Percentiles rank a stretch among this genome's conserved stretches.
Evolutionary conservation across 2,888 invertebrate species (phyloP).

Genomic region (Drosophila putrida): DNA sequence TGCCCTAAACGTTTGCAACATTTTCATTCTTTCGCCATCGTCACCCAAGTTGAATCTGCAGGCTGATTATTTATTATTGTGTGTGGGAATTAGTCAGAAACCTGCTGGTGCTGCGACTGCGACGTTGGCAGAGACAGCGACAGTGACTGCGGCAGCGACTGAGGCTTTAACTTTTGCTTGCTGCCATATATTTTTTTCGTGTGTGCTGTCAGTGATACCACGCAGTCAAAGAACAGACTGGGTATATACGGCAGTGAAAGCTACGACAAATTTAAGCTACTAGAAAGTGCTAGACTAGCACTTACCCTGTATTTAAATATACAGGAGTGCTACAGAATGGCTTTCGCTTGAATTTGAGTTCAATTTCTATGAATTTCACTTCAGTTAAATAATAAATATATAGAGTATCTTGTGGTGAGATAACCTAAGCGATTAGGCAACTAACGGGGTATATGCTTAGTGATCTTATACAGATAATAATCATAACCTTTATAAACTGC

Average conservation of each 20-base stretch:
- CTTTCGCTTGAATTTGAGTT: too few species aligned
- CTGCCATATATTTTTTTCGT: conserved; percentile 5
- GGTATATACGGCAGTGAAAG: conserved; percentile 2
- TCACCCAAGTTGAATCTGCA: conserved; percentile 46
- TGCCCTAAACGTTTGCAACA: conserved; percentile 12
- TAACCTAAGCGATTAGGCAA: too few species aligned
- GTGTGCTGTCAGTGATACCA: conserved; percentile 13
- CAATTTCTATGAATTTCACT: too few species aligned
- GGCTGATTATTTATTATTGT: conserved; percentile 21
- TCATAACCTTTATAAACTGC: too few species aligned
- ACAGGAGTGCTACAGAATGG: too few species aligned
- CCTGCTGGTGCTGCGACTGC: conserved; percentile 57
- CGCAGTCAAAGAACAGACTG: not conserved
- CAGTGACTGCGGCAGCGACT: conserved; percentile 3
- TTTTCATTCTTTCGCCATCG: conserved; percentile 43
- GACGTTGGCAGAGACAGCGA: not conserved
- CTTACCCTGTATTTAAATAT: not conserved
- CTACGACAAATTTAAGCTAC: too few species aligned
- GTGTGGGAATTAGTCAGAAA: conserved; percentile 78
- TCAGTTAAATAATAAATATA: not conserved
- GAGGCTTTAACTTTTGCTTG: conserved; percentile 20
- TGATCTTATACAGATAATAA: too few species aligned
- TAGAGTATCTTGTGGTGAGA: not conserved
- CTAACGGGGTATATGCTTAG: too few species aligned
- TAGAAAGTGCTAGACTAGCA: not conserved